A percentile compares a stretch with the other conserved stretches of the same genome.
phyloP scores from a whole-genome alignment of 2,797 vertebrate genomes.

The Poecile montanus region DNA sequence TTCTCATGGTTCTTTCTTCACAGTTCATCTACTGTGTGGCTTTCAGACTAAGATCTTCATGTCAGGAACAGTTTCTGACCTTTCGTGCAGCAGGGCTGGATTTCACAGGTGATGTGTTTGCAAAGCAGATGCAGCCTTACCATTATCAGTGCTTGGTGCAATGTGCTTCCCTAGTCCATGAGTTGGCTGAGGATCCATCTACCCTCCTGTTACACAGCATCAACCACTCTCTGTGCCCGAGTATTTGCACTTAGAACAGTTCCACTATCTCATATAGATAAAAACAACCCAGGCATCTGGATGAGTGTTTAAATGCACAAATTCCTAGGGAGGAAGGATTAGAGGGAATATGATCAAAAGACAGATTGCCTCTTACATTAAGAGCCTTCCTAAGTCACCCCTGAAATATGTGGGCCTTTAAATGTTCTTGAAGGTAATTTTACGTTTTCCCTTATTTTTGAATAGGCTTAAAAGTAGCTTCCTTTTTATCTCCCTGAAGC shows the following conservation, averaged over 20 bases:
- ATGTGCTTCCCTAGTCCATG: fast-evolving
- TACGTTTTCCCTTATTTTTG: background rate
- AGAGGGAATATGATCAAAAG: background rate
- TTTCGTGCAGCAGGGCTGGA: background rate
- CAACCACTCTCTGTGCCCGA: fast-evolving
- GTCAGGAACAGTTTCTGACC: background rate
- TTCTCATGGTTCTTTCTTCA: background rate
- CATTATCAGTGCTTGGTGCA: background rate
- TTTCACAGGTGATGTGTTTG: background rate
- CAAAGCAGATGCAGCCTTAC: background rate
- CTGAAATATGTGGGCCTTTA: background rate
- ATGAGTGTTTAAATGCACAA: background rate
- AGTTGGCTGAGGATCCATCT: fast-evolving
- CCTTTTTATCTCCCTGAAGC: background rate
- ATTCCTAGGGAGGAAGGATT: background rate
- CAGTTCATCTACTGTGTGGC: background rate
- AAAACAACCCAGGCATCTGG: background rate
- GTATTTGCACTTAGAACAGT: background rate
- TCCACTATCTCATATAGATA: background rate
- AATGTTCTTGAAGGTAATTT: background rate
- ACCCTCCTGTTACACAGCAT: fast-evolving
- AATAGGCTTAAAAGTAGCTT: background rate
- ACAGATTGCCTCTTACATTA: background rate
- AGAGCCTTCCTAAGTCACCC: background rate
- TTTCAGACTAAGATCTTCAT: background rate